Evolutionary conservation across 2,113 vertebrate species (phyloP), one percentile per base, ranked within the genome.

Genomic region (Erythrolamprus reginae): DNA sequence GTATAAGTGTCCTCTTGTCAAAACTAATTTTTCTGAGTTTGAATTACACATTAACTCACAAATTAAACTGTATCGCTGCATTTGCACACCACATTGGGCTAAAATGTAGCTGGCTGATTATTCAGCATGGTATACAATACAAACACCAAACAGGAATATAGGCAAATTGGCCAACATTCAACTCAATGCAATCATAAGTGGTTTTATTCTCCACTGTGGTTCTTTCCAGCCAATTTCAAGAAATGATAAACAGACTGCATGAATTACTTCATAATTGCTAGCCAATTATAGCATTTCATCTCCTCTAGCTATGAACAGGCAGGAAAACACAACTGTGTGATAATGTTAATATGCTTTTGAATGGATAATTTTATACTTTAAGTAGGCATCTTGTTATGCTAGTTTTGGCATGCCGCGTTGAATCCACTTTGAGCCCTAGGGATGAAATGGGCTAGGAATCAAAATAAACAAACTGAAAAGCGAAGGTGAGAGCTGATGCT

Each of bases 291-390:
- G 19, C 38, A 89, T 28, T 58, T 33, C 38, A 56, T 89, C 23
- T 83, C 13, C 9, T 52, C 51, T 83, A 26, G 38, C 28, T 47
- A 55, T 12, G 19, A 89, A 82, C 51, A 89, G 24, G 24, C 24
- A 48, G 52, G 12, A 38, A 45, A 55, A 55, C 28, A 55, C 26
- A 89, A 89, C 24, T 21, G 77, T 45, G n/a, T n/a, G 17, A 84
- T 89, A 19, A 47, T 48, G 55, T 58, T 89, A 89, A 89, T 84
- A 26, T 56, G 52, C 38, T 89, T 85, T 61, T 50, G 83, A 85
- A 84, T 23, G 58, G 53, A 84, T 50, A 84, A 90, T 61, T 90
- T 90, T 90, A 84, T 61, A 61, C 55, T 90, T 85, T 85, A 90
- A 90, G 84, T 90, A 56, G n/a, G 28, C 82, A 90, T 61, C 24